Evolutionary conservation across 2,113 vertebrate species (phyloP).

Genomic region (Caretta caretta): DNA sequence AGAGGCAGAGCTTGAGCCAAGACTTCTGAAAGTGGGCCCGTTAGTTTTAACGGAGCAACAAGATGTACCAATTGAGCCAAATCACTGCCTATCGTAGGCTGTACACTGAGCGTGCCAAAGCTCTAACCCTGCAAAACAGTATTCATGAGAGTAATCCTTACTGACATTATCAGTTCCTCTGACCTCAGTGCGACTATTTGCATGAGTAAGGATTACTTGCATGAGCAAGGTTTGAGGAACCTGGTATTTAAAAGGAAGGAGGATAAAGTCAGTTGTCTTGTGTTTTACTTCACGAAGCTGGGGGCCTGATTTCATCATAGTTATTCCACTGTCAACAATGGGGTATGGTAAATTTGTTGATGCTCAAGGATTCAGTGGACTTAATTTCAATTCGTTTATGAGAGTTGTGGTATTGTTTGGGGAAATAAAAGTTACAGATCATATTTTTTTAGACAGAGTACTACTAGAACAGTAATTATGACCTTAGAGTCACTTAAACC

Average conservation of each 20-base stretch:
- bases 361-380: not conserved
- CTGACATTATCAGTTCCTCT: not conserved
- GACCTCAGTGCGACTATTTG: not conserved
- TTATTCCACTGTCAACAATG: not conserved
- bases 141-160: not conserved
- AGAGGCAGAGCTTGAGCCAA: not conserved
- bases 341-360: not conserved
- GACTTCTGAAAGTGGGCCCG: not conserved
- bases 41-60: not conserved
- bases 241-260: not conserved
- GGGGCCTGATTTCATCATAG: not conserved
- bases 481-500: not conserved
- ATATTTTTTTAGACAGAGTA: accelerated
- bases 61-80: not conserved
- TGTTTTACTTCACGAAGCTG: not conserved
- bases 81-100: not conserved
- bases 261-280: not conserved
- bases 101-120: not conserved
- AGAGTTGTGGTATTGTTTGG: accelerated
- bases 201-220: no score
- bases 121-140: not conserved
- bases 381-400: not conserved
- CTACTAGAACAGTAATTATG: not conserved
- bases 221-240: not conserved
- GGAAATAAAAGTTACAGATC: not conserved